phyloP scores from a whole-genome alignment of 2,113 vertebrate genomes.

The Oryzias woworae region DNA sequence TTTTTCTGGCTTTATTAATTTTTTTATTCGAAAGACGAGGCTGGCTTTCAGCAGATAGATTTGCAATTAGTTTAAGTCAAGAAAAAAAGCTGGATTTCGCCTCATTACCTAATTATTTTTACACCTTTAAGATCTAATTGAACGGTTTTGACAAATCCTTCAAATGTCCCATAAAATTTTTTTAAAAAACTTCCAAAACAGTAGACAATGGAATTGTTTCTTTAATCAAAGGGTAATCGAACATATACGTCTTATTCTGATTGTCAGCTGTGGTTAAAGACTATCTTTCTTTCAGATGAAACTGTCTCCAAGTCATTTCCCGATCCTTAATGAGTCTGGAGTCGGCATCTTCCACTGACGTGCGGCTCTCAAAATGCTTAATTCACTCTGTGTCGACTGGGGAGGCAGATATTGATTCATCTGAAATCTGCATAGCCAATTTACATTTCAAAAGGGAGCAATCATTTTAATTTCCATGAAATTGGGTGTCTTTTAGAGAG shows the following conservation, averaged over 20 bases:
- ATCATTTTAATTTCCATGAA: slow-evolving; percentile 73
- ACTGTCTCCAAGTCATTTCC: slow-evolving; percentile 35
- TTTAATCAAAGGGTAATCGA: too few species aligned
- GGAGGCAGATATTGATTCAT: slow-evolving; percentile 67
- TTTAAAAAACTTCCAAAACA: too few species aligned
- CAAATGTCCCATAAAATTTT: too few species aligned
- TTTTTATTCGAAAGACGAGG: too few species aligned
- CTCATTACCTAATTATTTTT: too few species aligned
- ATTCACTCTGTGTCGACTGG: slow-evolving; percentile 56
- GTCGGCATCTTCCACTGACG: slow-evolving; percentile 41
- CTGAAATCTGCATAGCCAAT: slow-evolving; percentile 67
- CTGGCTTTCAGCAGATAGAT: too few species aligned
- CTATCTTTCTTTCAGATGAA: slow-evolving; percentile 19
- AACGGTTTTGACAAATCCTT: too few species aligned
- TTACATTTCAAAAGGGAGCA: slow-evolving; percentile 72
- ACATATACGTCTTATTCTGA: not conserved
- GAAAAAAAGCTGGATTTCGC: too few species aligned
- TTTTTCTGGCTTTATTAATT: too few species aligned
- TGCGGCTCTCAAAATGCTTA: slow-evolving; percentile 58
- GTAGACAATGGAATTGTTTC: too few species aligned
- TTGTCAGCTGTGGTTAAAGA: slow-evolving; percentile 44
- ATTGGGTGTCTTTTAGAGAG: slow-evolving; percentile 62
- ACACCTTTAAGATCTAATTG: too few species aligned
- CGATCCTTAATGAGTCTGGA: slow-evolving; percentile 62
- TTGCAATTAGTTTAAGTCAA: too few species aligned